Evolutionary conservation across 2,888 invertebrate species (phyloP), one percentile per base, ranked within the genome.

Genomic region (Phania funesta): DNA sequence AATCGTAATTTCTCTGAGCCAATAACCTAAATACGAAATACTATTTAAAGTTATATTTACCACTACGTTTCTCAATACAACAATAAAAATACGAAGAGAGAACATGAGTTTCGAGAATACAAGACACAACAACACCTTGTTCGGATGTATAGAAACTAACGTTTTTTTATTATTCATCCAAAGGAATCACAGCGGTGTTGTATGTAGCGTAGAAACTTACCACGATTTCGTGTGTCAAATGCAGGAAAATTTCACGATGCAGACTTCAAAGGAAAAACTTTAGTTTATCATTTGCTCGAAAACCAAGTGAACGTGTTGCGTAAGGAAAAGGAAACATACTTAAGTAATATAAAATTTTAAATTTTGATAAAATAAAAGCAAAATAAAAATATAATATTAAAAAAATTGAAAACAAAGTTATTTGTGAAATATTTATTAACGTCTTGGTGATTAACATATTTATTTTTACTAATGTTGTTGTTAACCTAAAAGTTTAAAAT

Each of bases 231-330:
- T 80, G 68, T 56, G 38, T 29, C 32, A 50, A 64, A 41, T 52
- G 8, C 16, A 41, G 13, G 26, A 67, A 50, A 67, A 29, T 38
- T 5, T 22, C 6, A 67, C 58, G 38, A 60, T 50, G 44, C 68
- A 75, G 56, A 56, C 26, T 64, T 54, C 22, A 32, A 11, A 71
- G 50, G 76, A 60, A 76, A 71, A 81, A 60, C 26, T 71, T 81
- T 62, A 81, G 80, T 81, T 73, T 60, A 76, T 71, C 29, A 76
- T 71, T 76, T 76, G 71, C 76, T 65, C 29, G 38, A 67, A 65
- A 71, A 54, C 71, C 71, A 76, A 76, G 62, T 71, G 71, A 81
- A 81, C 71, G 80, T 81, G 71, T 60, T 29, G 24, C 41, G 58
- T 41, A 26, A 38, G 9, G 41, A 9, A 20, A n/a, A 58, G 1